phyloP scores from a whole-genome alignment of 2,888 invertebrate species.

The Pachydiplax longipennis region DNA sequence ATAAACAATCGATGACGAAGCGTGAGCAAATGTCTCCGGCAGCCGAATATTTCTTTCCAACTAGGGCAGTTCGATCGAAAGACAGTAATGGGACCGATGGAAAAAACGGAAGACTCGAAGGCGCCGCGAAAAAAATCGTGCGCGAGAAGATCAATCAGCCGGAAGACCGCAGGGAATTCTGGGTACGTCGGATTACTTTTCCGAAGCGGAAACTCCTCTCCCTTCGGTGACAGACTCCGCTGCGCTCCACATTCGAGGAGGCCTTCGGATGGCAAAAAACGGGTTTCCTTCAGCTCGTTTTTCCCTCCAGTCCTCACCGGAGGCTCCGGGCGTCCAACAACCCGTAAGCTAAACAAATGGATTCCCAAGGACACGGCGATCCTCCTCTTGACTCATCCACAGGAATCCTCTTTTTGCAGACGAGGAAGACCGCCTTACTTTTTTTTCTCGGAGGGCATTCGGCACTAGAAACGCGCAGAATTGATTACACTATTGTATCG shows the following conservation, averaged over 20 bases:
- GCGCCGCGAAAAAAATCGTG: background rate
- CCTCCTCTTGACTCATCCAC: background rate
- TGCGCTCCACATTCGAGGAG: background rate
- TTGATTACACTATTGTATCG: background rate
- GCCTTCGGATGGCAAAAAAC: background rate
- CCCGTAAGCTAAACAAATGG: background rate
- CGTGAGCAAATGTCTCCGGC: too few relatives aligned
- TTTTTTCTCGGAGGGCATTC: background rate
- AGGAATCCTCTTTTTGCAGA: background rate
- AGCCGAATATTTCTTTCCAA: background rate
- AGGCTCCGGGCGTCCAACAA: background rate
- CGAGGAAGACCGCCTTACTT: background rate
- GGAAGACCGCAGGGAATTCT: background rate
- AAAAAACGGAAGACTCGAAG: background rate
- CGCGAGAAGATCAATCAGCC: background rate
- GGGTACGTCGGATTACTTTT: background rate
- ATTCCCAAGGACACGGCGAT: background rate
- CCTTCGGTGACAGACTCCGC: background rate
- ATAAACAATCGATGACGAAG: too few relatives aligned
- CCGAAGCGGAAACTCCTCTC: background rate
- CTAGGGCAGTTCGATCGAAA: background rate
- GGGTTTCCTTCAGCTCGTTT: background rate
- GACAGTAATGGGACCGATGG: background rate
- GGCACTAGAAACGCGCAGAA: background rate
- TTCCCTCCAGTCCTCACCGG: background rate